phyloP scores from a whole-genome alignment of 2,113 vertebrate genomes.

The Cyphomyrus discorhynchus region DNA sequence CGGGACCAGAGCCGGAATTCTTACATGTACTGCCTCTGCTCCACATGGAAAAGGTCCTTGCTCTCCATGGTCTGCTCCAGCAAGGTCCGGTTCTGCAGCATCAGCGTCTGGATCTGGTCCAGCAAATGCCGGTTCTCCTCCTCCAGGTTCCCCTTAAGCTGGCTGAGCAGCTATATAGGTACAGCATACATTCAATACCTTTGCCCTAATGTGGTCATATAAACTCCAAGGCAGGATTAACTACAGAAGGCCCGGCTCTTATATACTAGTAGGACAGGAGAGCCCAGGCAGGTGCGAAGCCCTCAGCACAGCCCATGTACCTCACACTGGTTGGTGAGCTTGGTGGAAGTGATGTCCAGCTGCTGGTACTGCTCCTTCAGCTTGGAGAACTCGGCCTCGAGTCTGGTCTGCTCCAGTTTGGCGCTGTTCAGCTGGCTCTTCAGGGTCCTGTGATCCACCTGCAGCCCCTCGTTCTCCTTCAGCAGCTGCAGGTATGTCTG shows the following conservation, averaged over 20 bases:
- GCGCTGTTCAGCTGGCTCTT: constrained; percentile 84
- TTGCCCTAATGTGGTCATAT: background rate
- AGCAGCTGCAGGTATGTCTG: constrained; percentile 74
- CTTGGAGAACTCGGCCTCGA: constrained; percentile 93
- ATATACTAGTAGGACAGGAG: background rate
- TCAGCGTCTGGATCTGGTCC: constrained; percentile 97
- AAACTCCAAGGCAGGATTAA: background rate
- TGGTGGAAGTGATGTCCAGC: constrained; percentile 90
- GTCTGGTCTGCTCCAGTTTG: constrained; percentile 87
- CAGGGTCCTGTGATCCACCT: constrained; percentile 84
- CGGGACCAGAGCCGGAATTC: background rate
- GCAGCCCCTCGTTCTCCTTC: constrained; percentile 84
- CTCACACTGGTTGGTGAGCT: constrained; percentile 96
- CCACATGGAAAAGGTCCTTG: constrained; percentile 96
- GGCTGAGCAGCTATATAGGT: constrained; percentile 78
- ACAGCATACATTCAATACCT: background rate
- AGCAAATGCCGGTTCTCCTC: constrained; percentile 95
- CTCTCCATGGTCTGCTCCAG: constrained; percentile 98
- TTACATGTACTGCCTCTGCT: constrained; percentile 97
- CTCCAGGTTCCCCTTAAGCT: constrained; percentile 95
- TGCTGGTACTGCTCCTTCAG: constrained; percentile 93
- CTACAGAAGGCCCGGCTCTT: background rate
- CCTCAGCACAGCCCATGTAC: constrained; percentile 44
- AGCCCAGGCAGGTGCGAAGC: background rate
- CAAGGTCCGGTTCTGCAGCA: constrained; percentile 91